Evolutionary conservation across 2,797 vertebrate genomes (phyloP), one percentile per base, ranked within the genome.

Genomic region (Scolopax rusticola): DNA sequence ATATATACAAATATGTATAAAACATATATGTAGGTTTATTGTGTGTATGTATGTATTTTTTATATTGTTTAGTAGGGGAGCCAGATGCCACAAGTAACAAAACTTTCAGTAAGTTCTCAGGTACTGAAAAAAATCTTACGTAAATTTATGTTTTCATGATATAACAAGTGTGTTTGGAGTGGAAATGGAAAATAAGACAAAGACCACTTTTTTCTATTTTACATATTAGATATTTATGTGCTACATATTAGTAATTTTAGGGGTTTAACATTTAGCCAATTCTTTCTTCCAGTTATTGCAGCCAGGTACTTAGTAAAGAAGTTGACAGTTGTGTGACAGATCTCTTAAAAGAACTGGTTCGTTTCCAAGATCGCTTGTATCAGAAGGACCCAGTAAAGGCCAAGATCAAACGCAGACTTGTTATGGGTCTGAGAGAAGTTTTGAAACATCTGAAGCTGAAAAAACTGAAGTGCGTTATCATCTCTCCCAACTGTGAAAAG

Each of bases 331-430:
- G 99, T 94, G 99, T 99, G 93, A 99, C 97, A 8, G 97, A 97
- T 28, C 98, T 99, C 75, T 98, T 99, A 33, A 99, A 98, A 97
- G 99, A 99, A 94, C 98, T 99, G 93, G 99, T 99, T 54, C 99
- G 99, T 61, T 99, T 99, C 97, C 99, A 99, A 98, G 99, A 99
- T 97, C 99, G 99, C 9, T 97, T 99, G 90, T 99, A 99, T 98
- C 99, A 99, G 98, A 99, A 99, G 88, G 99, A 99, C 91, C 99
- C 99, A 19, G 99, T 99, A 96, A 99, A 99, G 97, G 99, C 99
- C 56, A 99, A 99, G 95, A 99, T 99, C 97, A 99, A 99, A 96
- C 98, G 99, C 27, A 98, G 99, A 40, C 97, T 99, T 6, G 99
- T 99, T 59, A 98, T 99, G 99, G 99, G 99, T 33, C 98, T 99